These are phyloP conservation scores for Riptortus pedestris DNA, from an alignment of 1,140 invertebrate species.

Conservation along the genomic window DNA sequence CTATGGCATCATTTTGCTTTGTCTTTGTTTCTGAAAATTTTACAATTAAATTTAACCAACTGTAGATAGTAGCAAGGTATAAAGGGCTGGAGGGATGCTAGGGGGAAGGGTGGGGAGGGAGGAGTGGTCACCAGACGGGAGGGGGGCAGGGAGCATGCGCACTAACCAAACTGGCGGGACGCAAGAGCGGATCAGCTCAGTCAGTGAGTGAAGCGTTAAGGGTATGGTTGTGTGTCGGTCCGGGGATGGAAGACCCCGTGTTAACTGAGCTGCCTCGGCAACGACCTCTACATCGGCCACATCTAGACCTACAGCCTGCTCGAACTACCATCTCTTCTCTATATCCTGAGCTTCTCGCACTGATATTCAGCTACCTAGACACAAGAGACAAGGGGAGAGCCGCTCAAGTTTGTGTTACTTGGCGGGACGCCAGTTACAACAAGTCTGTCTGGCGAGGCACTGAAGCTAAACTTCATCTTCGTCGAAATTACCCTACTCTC, in stretches of 20 bases:
- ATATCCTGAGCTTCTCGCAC: slow-evolving; percentile 82
- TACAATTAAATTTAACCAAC: no score
- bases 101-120: background rate
- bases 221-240: background rate
- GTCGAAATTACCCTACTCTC: slow-evolving; percentile 54
- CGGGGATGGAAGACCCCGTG: slow-evolving; percentile 14
- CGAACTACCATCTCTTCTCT: slow-evolving; percentile 70
- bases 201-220: background rate
- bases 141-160: no score
- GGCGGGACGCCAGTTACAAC: slow-evolving; percentile 84
- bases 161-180: no score
- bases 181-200: background rate
- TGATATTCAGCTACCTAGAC: slow-evolving; percentile 83
- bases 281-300: slow-evolving; percentile 42
- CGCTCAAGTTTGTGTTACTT: slow-evolving; percentile 78
- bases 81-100: background rate
- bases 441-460: slow-evolving; percentile 87
- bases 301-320: slow-evolving; percentile 43
- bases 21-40: no score
- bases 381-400: slow-evolving; percentile 75
- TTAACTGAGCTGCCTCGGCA: slow-evolving; percentile 32
- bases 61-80: no score
- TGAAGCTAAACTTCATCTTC: slow-evolving; percentile 78
- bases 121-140: background rate
- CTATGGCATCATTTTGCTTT: no score